Evolutionary conservation across 2,888 invertebrate genomes (phyloP).

Genomic region (Pachliopta kotzebuea): DNA sequence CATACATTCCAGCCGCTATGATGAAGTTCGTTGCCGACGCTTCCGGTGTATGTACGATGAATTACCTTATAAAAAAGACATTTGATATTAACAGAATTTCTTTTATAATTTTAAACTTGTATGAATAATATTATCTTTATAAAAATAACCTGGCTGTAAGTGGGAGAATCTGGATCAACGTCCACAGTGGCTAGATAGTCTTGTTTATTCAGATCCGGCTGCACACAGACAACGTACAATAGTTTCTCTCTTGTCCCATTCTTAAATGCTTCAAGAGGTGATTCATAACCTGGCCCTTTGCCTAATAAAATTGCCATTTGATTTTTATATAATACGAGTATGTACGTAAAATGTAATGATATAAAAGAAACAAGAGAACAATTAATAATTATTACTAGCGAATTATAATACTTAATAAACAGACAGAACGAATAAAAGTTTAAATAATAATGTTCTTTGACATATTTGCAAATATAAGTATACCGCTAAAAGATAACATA

Average conservation of each 20-base stretch:
- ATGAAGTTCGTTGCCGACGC: slow-evolving; percentile 93
- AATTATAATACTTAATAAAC: too few relatives aligned
- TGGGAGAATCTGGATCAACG: slow-evolving; percentile 91
- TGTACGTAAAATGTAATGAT: too few relatives aligned
- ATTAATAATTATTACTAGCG: too few relatives aligned
- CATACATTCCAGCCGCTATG: slow-evolving; percentile 99
- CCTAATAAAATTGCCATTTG: slow-evolving; percentile 41
- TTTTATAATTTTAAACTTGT: not conserved
- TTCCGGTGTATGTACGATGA: slow-evolving; percentile 89
- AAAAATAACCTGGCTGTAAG: slow-evolving; percentile 87
- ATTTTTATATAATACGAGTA: not conserved
- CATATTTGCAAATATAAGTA: too few relatives aligned
- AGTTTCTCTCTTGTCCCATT: slow-evolving; percentile 91
- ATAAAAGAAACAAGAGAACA: too few relatives aligned
- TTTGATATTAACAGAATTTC: not conserved
- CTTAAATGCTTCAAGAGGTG: slow-evolving; percentile 90
- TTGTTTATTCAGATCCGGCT: slow-evolving; percentile 86
- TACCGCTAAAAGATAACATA: too few relatives aligned
- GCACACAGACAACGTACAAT: slow-evolving; percentile 94
- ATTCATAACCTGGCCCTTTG: slow-evolving; percentile 85
- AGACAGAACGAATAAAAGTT: too few relatives aligned
- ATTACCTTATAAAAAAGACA: slow-evolving; percentile 85
- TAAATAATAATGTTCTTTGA: too few relatives aligned
- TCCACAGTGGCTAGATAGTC: slow-evolving; percentile 96
- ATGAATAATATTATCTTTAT: slow-evolving; percentile 18